Evolutionary conservation across 2,797 vertebrate species (phyloP), one percentile per base, ranked within the genome.

Genomic region (Lepilemur septentrionalis): DNA sequence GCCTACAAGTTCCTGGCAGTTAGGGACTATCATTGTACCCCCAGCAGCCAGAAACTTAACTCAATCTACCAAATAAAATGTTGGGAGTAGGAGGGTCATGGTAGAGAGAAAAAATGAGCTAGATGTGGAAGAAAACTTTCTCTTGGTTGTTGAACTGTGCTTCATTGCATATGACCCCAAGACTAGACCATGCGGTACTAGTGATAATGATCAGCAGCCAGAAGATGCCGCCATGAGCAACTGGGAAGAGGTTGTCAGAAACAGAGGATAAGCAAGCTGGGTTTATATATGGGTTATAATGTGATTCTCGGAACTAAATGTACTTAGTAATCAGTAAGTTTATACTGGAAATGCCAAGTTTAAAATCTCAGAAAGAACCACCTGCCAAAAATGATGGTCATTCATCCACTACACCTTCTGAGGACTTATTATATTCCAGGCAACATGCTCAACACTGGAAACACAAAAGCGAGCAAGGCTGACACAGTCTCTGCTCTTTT

Each of bases 351-450:
- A 88, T 43, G 69, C 18, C 57, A 91, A 81, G 38, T 91, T 93
- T 75, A 79, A 92, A 92, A 50, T 82, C 57, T 95, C 61, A 80
- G 80, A 85, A 93, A 92, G 35, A 97, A 85, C 5, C 28, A 81
- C 30, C 50, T 95, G 38, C 75, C 55, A 86, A 95, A 63, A 96
- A 65, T 25, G 38, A 38, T 52, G 61, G 30, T 91, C 52, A 76
- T 92, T 83, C 82, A 93, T 89, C 73, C 61, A 57, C 55, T 48
- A 41, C 9, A n/a, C 55, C 59, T 87, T 46, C 57, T 70, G 50
- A 91, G n/a, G 65, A 30, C n/a, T 78, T 72, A 10, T 28, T 65
- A 10, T 15, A 52, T 30, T n/a, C 7, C 2, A 57, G 55, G 48
- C 38, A 52, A 15, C 28, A 22, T 48, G 32, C 59, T 95, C 12